Conservation (phyloP, 2,113 vertebrate genomes). For the Phoxinus phoxinus region DNA sequence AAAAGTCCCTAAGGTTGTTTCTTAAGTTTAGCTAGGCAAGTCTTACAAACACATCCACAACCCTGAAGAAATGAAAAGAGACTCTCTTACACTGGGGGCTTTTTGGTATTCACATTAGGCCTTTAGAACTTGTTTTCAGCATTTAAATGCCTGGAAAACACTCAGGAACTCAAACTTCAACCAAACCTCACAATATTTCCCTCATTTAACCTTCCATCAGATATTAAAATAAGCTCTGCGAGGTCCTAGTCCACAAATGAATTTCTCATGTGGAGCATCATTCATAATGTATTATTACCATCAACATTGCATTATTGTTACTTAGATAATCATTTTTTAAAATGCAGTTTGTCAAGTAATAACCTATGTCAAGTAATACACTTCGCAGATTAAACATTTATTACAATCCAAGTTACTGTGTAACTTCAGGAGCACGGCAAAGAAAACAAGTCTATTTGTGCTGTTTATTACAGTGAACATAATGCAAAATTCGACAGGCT, state of each 20-base stretch:
- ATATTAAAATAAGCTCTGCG: not conserved
- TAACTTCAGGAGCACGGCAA: conserved; percentile 37
- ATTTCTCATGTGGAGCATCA: conserved; percentile 39
- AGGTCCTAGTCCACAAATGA: conserved; percentile 35
- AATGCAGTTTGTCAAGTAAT: conserved; percentile 57
- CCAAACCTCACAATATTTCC: not conserved
- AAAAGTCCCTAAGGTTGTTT: conserved; percentile 30
- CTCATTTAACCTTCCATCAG: not conserved
- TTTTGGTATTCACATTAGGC: conserved; percentile 23
- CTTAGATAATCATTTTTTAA: conserved; percentile 58
- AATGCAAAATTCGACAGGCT: conserved; percentile 53
- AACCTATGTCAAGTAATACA: conserved; percentile 50
- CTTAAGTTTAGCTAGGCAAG: not conserved
- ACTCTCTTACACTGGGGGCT: not conserved
- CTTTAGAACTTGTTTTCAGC: conserved; percentile 3
- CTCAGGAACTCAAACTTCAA: not conserved
- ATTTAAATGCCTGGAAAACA: not conserved
- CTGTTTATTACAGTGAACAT: conserved; percentile 51
- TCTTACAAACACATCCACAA: conserved; percentile 16
- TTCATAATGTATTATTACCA: conserved; percentile 60
- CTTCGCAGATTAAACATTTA: conserved; percentile 56
- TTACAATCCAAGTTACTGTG: conserved; percentile 43
- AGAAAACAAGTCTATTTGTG: conserved; percentile 44
- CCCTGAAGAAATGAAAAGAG: conserved; percentile 12
- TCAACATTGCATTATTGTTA: conserved; percentile 48